These are phyloP conservation scores for Scaptomyza polygonia DNA, from an alignment of 2,888 invertebrate species.

Conservation along the genomic window DNA sequence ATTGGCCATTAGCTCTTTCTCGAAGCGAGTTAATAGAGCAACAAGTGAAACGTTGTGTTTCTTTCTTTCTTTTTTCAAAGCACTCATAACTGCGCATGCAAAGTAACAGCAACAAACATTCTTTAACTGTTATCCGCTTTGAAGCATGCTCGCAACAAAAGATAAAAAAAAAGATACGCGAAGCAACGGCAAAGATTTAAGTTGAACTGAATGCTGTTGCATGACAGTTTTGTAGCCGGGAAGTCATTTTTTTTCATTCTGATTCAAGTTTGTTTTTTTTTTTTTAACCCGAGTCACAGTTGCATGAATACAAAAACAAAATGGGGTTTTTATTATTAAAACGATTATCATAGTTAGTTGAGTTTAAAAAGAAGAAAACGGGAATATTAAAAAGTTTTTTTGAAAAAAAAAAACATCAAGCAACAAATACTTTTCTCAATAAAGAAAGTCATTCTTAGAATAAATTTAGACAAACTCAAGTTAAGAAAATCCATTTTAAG, in stretches of 20 bases:
- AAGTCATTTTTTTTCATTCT: slow-evolving; percentile 9
- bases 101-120: slow-evolving; percentile 44
- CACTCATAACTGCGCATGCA: slow-evolving; percentile 68
- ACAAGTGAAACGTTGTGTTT: slow-evolving; percentile 55
- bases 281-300: too few species aligned
- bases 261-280: slow-evolving; percentile 3
- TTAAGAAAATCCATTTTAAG: too few species aligned
- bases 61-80: slow-evolving; percentile 8
- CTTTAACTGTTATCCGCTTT: slow-evolving; percentile 55
- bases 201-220: slow-evolving; percentile 8
- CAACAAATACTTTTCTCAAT: too few species aligned
- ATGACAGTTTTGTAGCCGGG: slow-evolving; percentile 30
- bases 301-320: too few species aligned
- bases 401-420: too few species aligned
- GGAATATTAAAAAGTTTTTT: too few species aligned
- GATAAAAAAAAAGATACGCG: not conserved
- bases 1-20: slow-evolving; percentile 48
- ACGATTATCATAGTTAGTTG: too few species aligned
- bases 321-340: too few species aligned
- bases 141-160: slow-evolving; percentile 6
- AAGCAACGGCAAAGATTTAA: slow-evolving; percentile 1
- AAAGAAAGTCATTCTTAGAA: too few species aligned
- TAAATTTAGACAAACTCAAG: too few species aligned
- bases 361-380: too few species aligned
- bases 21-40: slow-evolving; percentile 71